Conservation (phyloP, 2,888 invertebrate genomes). For the Sialis lutaria region DNA sequence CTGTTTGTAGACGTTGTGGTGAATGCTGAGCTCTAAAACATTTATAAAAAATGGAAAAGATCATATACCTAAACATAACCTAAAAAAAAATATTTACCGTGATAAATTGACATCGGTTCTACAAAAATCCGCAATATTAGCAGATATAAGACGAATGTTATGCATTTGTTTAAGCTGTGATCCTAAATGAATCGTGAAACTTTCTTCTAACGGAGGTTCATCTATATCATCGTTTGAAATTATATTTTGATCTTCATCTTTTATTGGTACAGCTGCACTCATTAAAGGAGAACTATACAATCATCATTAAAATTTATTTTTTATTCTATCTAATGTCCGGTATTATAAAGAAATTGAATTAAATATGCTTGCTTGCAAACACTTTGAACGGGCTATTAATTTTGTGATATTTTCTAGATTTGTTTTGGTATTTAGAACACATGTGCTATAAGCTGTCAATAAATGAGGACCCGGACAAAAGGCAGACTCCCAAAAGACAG, state of each 20-base stretch:
- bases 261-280: conserved; percentile 11
- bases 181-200: conserved; percentile 94
- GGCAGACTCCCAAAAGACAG: too few relatives aligned
- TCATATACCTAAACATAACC: conserved; percentile 2
- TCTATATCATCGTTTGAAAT: conserved; percentile 16
- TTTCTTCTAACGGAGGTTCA: conserved; percentile 55
- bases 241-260: conserved; percentile 19
- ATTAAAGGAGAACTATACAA: conserved; percentile 6
- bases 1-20: conserved; percentile 77
- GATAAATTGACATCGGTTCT: conserved; percentile 22
- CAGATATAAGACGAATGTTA: conserved; percentile 81
- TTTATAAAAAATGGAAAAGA: background rate
- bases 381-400: too few relatives aligned
- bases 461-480: too few relatives aligned
- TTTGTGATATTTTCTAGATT: too few relatives aligned
- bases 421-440: too few relatives aligned
- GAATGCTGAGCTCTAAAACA: conserved; percentile 34
- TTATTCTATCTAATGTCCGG: too few relatives aligned
- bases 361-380: too few relatives aligned
- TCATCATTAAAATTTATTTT: too few relatives aligned
- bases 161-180: conserved; percentile 98
- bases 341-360: too few relatives aligned
- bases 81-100: background rate
- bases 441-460: too few relatives aligned
- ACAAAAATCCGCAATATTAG: conserved; percentile 69